Evolutionary conservation across 1,140 invertebrate genomes (phyloP), one percentile per base, ranked within the genome.

Genomic region (Agrypnia vestita): DNA sequence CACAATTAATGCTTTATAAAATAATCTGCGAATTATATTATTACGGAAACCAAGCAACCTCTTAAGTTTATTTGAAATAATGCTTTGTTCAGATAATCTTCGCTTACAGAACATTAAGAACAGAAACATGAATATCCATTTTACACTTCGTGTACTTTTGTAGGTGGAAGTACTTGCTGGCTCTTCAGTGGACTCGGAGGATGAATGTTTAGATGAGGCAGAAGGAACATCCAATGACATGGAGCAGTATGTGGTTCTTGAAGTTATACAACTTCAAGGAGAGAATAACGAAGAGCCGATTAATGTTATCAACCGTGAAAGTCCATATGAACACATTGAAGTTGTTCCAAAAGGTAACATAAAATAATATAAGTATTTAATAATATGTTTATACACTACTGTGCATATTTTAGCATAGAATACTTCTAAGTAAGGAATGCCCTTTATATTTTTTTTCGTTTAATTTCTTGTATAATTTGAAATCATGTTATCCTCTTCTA

Each of bases 181-280:
- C 17, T 77, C 44, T 67, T 89, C 87, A 84, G 90, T 89, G 15
- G 90, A 90, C 47, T 89, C 90, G 17, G 87, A 89, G 17, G 87
- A 88, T 8, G 88, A 90, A 73, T 90, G 89, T 25, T 88, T 89
- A 17, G 87, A 88, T 47, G 85, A 86, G 47, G 46, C 85, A 3
- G 75, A 81, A 61, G 64, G 84, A 11, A 78, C 51, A 35, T 93
- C 94, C 87, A 93, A 93, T 0, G 94, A 95, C 87, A 94, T 94
- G 4, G 93, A 95, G 71, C 94, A 95, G 82, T 96, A 95, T 84
- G 95, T 96, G 7, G 94, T 96, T 6, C 86, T 96, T 12, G 94
- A 96, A 89, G 94, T 96, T 15, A 94, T 95, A 80, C 93, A 96
- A 82, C 86, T 94, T n/a, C 71, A 77, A 12, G 77, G 76, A 55